Conservation (phyloP, 2,797 vertebrate species). For the Enteromius radiatus region DNA sequence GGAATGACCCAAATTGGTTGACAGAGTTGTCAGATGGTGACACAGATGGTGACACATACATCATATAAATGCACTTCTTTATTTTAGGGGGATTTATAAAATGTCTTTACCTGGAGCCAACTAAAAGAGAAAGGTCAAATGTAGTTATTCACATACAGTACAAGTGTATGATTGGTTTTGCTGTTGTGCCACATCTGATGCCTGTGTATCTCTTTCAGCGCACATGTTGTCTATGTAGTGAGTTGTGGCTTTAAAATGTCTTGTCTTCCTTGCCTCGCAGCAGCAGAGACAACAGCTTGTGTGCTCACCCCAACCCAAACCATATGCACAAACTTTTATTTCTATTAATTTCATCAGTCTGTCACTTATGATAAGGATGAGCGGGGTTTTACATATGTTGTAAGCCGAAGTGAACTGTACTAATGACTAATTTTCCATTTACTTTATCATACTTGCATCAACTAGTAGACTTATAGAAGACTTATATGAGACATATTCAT, state of each 20-base stretch:
- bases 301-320: neutral
- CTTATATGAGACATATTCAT: neutral
- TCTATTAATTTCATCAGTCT: neutral
- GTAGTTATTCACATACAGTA: neutral
- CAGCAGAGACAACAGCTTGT: constrained; percentile 1
- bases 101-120: neutral
- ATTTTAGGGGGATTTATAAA: constrained; percentile 3
- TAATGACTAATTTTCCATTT: constrained; percentile 27
- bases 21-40: neutral
- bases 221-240: constrained; percentile 33
- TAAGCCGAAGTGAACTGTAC: neutral
- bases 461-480: neutral
- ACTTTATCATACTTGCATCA: neutral
- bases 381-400: neutral
- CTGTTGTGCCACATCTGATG: constrained; percentile 11
- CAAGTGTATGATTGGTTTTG: neutral
- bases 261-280: constrained; percentile 10
- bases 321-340: neutral
- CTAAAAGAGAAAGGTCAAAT: neutral
- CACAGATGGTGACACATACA: neutral
- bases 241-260: constrained; percentile 28
- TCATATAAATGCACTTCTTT: neutral
- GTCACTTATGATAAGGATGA: neutral
- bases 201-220: neutral
- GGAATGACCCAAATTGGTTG: neutral